Percentiles rank a stretch among this genome's conserved stretches.
phyloP scores from a whole-genome alignment of 1,140 invertebrate genomes.

The Drosophila eugracilis region DNA sequence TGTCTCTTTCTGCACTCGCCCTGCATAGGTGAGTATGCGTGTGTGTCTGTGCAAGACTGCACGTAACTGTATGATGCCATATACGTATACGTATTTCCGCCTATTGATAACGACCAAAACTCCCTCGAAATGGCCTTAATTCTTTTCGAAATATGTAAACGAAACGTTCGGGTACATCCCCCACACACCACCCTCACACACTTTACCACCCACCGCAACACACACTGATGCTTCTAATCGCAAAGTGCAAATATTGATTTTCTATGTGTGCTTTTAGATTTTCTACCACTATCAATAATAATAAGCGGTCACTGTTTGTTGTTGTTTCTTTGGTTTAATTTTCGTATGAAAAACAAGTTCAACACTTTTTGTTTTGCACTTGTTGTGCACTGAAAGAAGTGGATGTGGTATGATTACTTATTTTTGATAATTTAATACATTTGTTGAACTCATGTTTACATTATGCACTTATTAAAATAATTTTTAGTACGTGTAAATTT shows the following conservation, averaged over 20 bases:
- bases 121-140: slow-evolving; percentile 66
- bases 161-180: slow-evolving; percentile 8
- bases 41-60: slow-evolving; percentile 34
- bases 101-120: slow-evolving; percentile 61
- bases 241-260: slow-evolving; percentile 81
- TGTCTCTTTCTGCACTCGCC: slow-evolving; percentile 65
- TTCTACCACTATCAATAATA: slow-evolving; percentile 66
- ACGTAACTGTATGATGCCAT: slow-evolving; percentile 34
- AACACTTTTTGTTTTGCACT: slow-evolving; percentile 50
- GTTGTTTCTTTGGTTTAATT: slow-evolving; percentile 18
- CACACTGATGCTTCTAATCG: slow-evolving; percentile 59
- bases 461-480: too few relatives aligned
- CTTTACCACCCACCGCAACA: slow-evolving; percentile 13
- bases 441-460: too few relatives aligned
- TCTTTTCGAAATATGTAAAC: slow-evolving; percentile 72
- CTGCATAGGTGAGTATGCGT: neutral
- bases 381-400: slow-evolving; percentile 11
- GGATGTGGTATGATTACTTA: too few relatives aligned
- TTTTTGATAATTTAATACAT: too few relatives aligned
- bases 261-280: slow-evolving; percentile 32
- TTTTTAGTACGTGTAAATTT: neutral
- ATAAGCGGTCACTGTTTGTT: slow-evolving; percentile 48
- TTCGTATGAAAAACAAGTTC: slow-evolving; percentile 40
- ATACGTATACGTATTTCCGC: slow-evolving; percentile 65
- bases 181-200: neutral